Percentiles rank a stretch among this genome's conserved stretches.
Evolutionary conservation across 2,888 invertebrate species (phyloP).

Genomic region (Globia sparganii): DNA sequence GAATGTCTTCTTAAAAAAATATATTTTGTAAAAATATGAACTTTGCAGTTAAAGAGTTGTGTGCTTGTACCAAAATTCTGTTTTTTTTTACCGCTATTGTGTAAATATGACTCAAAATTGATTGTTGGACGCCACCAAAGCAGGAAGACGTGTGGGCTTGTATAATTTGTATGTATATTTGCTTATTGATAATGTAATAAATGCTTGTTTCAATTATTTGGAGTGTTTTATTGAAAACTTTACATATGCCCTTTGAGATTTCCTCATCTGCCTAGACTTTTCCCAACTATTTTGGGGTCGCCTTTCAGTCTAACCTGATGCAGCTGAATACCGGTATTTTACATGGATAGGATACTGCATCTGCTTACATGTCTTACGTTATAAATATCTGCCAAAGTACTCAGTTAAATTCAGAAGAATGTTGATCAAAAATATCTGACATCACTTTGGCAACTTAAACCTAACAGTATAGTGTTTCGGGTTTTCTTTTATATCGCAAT

Average conservation of each 20-base stretch:
- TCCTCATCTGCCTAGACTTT: too few species aligned
- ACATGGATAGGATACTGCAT: too few species aligned
- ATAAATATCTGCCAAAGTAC: too few species aligned
- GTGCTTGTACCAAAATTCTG: conserved; percentile 68
- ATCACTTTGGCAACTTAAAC: too few species aligned
- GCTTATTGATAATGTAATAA: conserved; percentile 68
- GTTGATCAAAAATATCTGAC: too few species aligned
- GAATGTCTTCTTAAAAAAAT: not conserved
- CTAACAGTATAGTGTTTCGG: too few species aligned
- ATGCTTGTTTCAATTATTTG: conserved; percentile 68
- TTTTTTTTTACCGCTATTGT: conserved; percentile 59
- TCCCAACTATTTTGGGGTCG: too few species aligned
- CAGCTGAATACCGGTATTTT: too few species aligned
- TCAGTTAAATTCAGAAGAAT: too few species aligned
- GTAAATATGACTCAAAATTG: conserved; percentile 67
- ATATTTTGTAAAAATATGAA: conserved; percentile 64
- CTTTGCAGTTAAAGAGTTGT: conserved; percentile 45
- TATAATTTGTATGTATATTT: conserved; percentile 68
- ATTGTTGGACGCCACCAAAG: conserved; percentile 66
- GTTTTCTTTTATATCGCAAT: too few species aligned
- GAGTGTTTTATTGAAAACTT: conserved; percentile 39
- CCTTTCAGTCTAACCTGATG: too few species aligned
- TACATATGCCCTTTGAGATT: not conserved
- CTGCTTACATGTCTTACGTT: too few species aligned
- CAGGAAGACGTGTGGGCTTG: conserved; percentile 57